Evolutionary conservation across 2,888 invertebrate species (phyloP).

Genomic region (Teinopalpus imperialis): DNA sequence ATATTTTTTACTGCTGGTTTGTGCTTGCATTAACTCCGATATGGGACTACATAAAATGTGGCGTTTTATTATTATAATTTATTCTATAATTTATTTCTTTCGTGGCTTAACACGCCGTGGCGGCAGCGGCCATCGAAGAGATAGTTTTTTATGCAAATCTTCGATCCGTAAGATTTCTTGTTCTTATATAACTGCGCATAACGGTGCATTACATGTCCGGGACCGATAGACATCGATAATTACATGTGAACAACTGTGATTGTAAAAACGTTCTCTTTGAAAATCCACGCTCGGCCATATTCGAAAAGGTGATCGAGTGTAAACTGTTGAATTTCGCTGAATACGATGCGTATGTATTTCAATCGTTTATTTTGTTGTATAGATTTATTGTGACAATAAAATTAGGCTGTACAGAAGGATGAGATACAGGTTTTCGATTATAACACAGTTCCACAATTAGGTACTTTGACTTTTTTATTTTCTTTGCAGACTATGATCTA

Average conservation of each 20-base stretch:
- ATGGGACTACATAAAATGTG: too few species aligned
- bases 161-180: slow-evolving; percentile 5
- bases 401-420: too few species aligned
- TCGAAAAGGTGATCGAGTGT: slow-evolving; percentile 8
- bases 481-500: too few species aligned
- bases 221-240: slow-evolving; percentile 1
- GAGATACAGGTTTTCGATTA: too few species aligned
- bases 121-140: neutral
- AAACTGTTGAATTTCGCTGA: neutral
- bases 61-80: too few species aligned
- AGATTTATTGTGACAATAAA: too few species aligned
- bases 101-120: neutral
- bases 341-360: neutral
- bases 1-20: too few species aligned
- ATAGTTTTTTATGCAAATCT: slow-evolving; percentile 12
- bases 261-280: neutral
- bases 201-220: slow-evolving; percentile 10
- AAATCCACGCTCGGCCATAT: neutral
- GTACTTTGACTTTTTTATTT: too few species aligned
- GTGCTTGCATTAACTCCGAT: too few species aligned
- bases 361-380: neutral
- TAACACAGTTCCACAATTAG: too few species aligned
- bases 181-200: slow-evolving; percentile 20
- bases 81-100: too few species aligned
- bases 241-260: neutral